Percentiles rank a stretch among this genome's conserved stretches.
phyloP scores from a whole-genome alignment of 2,113 vertebrate species.

The Steatornis caripensis region DNA sequence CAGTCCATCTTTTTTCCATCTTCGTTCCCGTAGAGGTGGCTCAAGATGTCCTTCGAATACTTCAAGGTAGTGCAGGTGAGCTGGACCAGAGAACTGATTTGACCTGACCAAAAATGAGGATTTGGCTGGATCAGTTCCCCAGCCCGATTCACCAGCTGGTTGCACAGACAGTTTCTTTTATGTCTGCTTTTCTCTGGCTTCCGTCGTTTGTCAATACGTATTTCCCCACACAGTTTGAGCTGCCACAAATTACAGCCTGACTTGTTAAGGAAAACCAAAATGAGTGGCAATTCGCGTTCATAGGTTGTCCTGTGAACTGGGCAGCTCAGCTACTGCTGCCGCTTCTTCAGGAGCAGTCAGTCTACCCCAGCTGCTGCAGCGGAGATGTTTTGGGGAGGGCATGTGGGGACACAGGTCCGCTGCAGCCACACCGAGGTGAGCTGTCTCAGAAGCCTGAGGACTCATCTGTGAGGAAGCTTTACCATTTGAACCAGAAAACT shows the following conservation, averaged over 20 bases:
- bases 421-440: background rate
- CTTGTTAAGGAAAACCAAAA: conserved; percentile 56
- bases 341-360: background rate
- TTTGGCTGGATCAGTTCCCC: background rate
- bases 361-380: background rate
- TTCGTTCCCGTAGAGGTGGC: background rate
- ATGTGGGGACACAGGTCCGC: background rate
- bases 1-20: background rate
- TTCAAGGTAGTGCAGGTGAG: background rate
- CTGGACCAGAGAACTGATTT: background rate
- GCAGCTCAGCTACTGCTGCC: background rate
- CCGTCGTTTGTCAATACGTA: conserved; percentile 36
- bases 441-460: background rate
- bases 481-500: background rate
- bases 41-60: background rate
- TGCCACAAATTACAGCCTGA: conserved; percentile 59
- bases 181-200: background rate
- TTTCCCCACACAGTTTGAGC: background rate
- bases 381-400: background rate
- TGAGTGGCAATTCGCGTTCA: conserved; percentile 21
- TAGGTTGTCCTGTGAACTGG: background rate
- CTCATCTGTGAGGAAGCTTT: background rate
- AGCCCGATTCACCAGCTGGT: background rate
- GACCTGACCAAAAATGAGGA: background rate
- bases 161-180: background rate